Conservation (phyloP, 2,888 invertebrate species). For the Pediacus dermestoides region DNA sequence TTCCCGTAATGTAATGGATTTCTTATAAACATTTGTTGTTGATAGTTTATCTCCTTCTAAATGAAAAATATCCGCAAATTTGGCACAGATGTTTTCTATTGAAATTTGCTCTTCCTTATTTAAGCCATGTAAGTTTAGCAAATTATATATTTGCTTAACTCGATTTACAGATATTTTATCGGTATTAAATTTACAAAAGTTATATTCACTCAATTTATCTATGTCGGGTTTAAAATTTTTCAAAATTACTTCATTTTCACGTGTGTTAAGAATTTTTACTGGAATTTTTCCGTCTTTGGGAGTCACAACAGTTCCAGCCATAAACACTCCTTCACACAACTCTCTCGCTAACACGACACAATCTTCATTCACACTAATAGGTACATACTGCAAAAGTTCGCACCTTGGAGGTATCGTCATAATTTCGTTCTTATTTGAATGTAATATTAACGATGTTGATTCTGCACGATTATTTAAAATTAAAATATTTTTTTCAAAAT, state of each 20-base stretch:
- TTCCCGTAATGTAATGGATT: background rate
- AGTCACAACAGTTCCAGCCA: background rate
- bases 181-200: background rate
- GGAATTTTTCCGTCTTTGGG: conserved; percentile 1
- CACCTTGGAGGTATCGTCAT: conserved; percentile 3
- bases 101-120: background rate
- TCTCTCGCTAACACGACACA: conserved; percentile 2
- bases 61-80: conserved; percentile 4
- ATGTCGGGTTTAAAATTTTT: conserved; percentile 1
- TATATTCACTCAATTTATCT: conserved; percentile 1
- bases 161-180: background rate
- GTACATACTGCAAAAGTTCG: conserved; percentile 1
- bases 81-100: conserved; percentile 4
- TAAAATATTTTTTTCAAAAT: conserved; percentile 1
- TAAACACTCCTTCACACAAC: conserved; percentile 8
- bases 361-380: background rate
- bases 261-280: conserved; percentile 1
- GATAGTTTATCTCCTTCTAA: background rate
- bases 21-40: background rate
- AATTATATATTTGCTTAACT: background rate
- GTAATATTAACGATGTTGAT: background rate
- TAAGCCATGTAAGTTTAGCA: background rate
- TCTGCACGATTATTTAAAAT: background rate
- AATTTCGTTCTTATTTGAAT: background rate
- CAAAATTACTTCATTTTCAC: background rate